Base-by-base conservation (phyloP, 2,113 vertebrate species). In the Ciconia maguari region DNA sequence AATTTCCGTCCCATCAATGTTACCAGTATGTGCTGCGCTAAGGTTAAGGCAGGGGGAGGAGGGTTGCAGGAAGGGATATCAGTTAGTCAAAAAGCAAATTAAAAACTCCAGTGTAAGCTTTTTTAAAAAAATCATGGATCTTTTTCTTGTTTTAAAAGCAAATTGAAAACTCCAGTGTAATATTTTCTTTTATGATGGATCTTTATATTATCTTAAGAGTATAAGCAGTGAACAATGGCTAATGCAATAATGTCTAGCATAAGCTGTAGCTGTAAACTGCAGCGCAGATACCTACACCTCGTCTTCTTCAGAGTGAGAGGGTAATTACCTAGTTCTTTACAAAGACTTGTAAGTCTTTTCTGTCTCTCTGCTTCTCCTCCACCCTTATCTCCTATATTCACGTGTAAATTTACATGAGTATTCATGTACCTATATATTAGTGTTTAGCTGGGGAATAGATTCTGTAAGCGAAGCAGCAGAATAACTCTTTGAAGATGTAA, bases 181-280 rank as follows among this genome's bases (percentile, higher is more conserved):
- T 38, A 13, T 49, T 44, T 46, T 42, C 27, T 87, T 54, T 68
- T 48, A 3, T 74, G 22, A 30, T 36, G 34, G 29, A 22, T 38
- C 20, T 68, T 71, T 36, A 13, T 49, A 4, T 64, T 66, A 32
- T 7, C 7, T n/a, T 20, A 55, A 7, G 20, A 55, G 72, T 27
- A 7, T n/a, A 36, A 57, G n/a, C 17, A 57, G 41, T 24, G 55
- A 26, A 3, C 57, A 21, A 49, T 32, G 42, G 42, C 24, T 49
- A 3, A 19, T 22, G 24, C 49, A 8, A 0, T 29, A 11, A 9
- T 2, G 9, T 15, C 44, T 36, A 12, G 88, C 1, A 0, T 46
- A 19, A 41, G 9, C 70, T 34, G 27, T 16, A 52, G 34, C 48
- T 61, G 25, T 38, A 15, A 52, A 10, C 51, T 46, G 22, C 52